Conservation (phyloP, 2,113 vertebrate species). For the Entomyzon cyanotis region DNA sequence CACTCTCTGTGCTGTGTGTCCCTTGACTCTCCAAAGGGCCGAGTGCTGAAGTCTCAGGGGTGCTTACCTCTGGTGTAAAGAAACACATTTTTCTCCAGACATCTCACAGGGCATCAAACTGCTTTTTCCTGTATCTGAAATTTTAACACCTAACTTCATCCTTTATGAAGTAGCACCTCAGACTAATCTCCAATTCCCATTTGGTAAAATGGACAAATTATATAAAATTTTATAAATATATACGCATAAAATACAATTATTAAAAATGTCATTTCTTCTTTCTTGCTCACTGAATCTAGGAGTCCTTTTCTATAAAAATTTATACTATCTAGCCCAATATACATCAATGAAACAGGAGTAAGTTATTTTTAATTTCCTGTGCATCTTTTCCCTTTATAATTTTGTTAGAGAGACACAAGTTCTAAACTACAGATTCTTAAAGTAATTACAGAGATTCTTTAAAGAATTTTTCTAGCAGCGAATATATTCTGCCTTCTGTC, state of each 20-base stretch:
- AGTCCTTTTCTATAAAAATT: background rate
- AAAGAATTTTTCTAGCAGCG: background rate
- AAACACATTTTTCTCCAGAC: background rate
- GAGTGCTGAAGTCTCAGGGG: background rate
- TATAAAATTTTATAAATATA: background rate
- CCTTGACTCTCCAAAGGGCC: background rate
- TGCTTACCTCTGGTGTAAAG: background rate
- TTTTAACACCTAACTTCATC: background rate
- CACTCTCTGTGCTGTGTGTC: background rate
- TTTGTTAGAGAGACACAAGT: background rate
- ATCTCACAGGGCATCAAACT: background rate
- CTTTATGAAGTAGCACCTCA: background rate
- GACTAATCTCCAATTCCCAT: background rate
- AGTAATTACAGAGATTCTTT: background rate
- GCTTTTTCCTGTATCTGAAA: background rate
- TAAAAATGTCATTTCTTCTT: background rate
- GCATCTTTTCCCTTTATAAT: background rate
- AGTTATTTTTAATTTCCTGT: background rate
- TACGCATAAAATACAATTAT: background rate
- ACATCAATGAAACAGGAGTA: background rate
- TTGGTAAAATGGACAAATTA: background rate
- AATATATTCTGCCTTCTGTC: background rate
- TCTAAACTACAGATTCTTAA: background rate
- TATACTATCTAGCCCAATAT: background rate
- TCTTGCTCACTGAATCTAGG: background rate